phyloP scores from a whole-genome alignment of 2,113 vertebrate genomes.

The Dermatemys mawii region DNA sequence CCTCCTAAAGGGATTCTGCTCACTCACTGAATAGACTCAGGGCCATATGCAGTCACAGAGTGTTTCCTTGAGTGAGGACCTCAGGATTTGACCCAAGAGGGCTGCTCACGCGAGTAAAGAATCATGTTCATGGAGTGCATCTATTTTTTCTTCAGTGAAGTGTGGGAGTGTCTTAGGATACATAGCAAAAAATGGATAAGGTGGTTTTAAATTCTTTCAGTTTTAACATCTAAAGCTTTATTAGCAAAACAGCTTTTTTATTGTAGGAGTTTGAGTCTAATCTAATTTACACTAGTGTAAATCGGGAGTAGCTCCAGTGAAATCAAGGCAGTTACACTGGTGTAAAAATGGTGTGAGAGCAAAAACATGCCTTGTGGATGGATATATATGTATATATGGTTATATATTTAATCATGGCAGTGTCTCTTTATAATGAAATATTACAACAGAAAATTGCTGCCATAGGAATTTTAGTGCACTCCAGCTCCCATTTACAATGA shows the following conservation, averaged over 20 bases:
- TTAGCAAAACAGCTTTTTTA: neutral
- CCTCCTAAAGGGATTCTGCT: neutral
- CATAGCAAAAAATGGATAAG: neutral
- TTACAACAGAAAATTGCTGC: constrained; percentile 39
- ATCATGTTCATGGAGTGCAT: rapidly evolving
- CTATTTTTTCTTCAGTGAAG: neutral
- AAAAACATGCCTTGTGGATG: neutral
- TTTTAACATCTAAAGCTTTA: neutral
- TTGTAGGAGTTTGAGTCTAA: neutral
- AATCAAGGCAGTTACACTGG: neutral
- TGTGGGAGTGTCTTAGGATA: neutral
- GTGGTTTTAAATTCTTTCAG: neutral
- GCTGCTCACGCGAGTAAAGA: neutral
- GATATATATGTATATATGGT: neutral
- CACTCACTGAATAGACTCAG: neutral
- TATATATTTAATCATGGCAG: neutral
- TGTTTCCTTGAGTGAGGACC: neutral
- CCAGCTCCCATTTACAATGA: constrained; percentile 50
- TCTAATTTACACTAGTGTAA: neutral
- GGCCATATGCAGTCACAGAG: neutral
- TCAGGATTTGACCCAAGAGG: neutral
- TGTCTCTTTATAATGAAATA: constrained; percentile 54
- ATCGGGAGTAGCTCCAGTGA: constrained; percentile 5
- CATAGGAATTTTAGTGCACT: constrained; percentile 53
- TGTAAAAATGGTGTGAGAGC: neutral